Evolutionary conservation across 2,888 invertebrate species (phyloP).

Genomic region (Balanococcus diminutus): DNA sequence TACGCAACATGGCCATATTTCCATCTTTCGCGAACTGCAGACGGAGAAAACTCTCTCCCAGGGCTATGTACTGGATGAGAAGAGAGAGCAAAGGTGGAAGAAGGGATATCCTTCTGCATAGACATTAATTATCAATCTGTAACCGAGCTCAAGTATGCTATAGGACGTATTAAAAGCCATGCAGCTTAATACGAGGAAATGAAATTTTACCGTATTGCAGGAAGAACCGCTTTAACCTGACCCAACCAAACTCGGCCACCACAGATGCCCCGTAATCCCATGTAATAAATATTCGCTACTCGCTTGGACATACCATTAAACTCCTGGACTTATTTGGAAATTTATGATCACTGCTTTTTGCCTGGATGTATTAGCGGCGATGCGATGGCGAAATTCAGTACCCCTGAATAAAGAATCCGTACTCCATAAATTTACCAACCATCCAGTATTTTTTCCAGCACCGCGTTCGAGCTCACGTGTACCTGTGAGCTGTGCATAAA

Average conservation of each 20-base stretch:
- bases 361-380: slow-evolving; percentile 42
- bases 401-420: slow-evolving; percentile 37
- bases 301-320: slow-evolving; percentile 46
- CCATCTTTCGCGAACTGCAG: not conserved
- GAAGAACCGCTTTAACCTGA: slow-evolving; percentile 37
- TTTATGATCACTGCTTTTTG: slow-evolving; percentile 40
- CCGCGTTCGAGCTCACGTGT: not conserved
- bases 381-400: slow-evolving; percentile 32
- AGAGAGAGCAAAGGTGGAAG: not conserved
- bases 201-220: slow-evolving; percentile 13
- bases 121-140: not conserved
- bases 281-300: slow-evolving; percentile 43
- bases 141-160: not conserved
- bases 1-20: not conserved
- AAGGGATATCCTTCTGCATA: not conserved
- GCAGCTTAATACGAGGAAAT: slow-evolving; percentile 6
- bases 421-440: slow-evolving; percentile 9
- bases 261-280: slow-evolving; percentile 41
- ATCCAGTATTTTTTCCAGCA: not conserved
- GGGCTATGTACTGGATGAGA: too few species aligned
- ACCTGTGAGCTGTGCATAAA: not conserved
- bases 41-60: not conserved
- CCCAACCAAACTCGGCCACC: slow-evolving; percentile 39
- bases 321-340: slow-evolving; percentile 45
- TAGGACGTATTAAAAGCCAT: not conserved